Conservation (phyloP, 35 echinoderm and acorn worm genomes). For the Diadema setosum region DNA sequence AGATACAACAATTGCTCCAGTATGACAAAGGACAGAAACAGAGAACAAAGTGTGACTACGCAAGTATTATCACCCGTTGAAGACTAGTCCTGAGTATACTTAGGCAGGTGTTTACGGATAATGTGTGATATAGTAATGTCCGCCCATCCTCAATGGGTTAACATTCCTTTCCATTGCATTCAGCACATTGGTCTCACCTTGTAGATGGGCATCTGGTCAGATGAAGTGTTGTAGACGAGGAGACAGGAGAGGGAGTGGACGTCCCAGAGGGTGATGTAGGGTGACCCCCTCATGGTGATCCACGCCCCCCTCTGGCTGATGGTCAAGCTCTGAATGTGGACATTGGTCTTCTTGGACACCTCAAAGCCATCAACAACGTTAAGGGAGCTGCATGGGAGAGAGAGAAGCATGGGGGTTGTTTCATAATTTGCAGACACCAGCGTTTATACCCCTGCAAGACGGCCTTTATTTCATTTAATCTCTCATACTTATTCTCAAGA, state of each 20-base stretch:
- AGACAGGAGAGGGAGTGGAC: slow-evolving; percentile 41
- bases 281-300: slow-evolving; percentile 78
- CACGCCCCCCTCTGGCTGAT: slow-evolving; percentile 59
- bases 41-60: no score
- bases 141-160: not conserved
- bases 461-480: no score
- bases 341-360: slow-evolving; percentile 65
- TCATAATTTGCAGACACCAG: no score
- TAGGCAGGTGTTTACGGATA: no score
- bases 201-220: slow-evolving; percentile 45
- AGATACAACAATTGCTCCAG: no score
- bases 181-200: not conserved
- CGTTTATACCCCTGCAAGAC: no score
- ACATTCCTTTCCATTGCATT: not conserved
- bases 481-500: no score
- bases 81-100: no score
- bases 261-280: slow-evolving; percentile 75
- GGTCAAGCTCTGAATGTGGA: slow-evolving; percentile 68
- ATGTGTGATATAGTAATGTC: no score
- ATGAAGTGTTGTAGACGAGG: slow-evolving; percentile 80
- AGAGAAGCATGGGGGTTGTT: no score
- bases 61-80: no score
- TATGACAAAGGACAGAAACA: no score
- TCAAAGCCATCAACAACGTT: slow-evolving; percentile 85
- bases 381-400: slow-evolving; percentile 42